Conservation (phyloP, 2,888 invertebrate genomes). For the Nebria brevicollis region DNA sequence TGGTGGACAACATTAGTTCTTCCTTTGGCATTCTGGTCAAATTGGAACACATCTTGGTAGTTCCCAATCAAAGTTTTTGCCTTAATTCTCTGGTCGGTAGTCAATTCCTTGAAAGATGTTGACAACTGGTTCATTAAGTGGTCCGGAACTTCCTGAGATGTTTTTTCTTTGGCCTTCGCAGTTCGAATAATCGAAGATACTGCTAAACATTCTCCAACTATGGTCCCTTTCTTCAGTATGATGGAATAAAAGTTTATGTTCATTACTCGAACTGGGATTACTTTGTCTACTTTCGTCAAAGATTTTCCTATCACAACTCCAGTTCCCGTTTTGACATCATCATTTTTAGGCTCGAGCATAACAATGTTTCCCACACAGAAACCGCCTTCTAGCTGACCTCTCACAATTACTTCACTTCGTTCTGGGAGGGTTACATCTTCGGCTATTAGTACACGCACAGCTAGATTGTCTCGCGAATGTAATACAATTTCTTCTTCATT, state of each 20-base stretch:
- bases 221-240: constrained; percentile 7
- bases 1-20: constrained; percentile 7
- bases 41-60: constrained; percentile 10
- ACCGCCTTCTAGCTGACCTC: background rate
- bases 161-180: background rate
- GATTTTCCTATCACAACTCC: background rate
- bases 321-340: background rate
- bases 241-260: background rate
- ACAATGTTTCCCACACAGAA: background rate
- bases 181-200: background rate
- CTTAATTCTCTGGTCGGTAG: background rate
- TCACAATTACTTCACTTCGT: too few relatives aligned
- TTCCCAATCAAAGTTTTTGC: background rate
- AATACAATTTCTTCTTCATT: constrained; percentile 13
- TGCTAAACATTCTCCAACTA: background rate
- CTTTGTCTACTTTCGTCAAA: background rate
- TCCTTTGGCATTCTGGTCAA: background rate
- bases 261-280: constrained; percentile 19
- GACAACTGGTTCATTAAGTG: too few relatives aligned
- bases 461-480: background rate
- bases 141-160: background rate
- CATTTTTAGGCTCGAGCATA: background rate
- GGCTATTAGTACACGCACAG: too few relatives aligned
- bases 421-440: too few relatives aligned
- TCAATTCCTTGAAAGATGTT: background rate